Evolutionary conservation across 1,140 invertebrate species (phyloP).

Genomic region (Thaumetopoea pityocampa): DNA sequence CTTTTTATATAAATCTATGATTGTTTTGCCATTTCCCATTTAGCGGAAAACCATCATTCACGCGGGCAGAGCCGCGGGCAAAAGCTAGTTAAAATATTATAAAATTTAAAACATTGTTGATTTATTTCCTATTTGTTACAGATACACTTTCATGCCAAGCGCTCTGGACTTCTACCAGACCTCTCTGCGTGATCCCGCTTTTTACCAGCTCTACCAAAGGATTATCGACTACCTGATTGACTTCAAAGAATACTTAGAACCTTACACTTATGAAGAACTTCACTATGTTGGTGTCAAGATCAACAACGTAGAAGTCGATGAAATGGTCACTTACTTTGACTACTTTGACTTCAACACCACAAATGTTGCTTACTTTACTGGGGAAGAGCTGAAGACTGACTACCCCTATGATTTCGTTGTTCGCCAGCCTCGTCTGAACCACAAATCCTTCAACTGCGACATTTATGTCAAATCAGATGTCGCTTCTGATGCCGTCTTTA

Average conservation of each 20-base stretch:
- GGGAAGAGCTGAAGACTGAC: constrained; percentile 57
- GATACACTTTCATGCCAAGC: constrained; percentile 71
- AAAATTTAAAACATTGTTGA: too few species aligned
- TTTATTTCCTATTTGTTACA: constrained; percentile 24
- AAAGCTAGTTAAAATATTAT: too few species aligned
- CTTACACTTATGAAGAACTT: constrained; percentile 81
- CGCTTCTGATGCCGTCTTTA: constrained; percentile 8
- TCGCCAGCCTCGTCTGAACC: constrained; percentile 77
- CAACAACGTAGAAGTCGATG: constrained; percentile 74
- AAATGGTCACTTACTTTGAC: constrained; percentile 78
- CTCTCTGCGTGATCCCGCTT: constrained; percentile 81
- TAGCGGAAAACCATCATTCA: too few species aligned
- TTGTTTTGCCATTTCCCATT: too few species aligned
- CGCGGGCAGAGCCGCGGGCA: too few species aligned
- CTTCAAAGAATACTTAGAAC: constrained; percentile 78
- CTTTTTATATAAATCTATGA: too few species aligned
- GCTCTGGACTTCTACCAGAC: constrained; percentile 77
- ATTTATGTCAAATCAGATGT: constrained; percentile 15
- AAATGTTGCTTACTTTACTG: constrained; percentile 64
- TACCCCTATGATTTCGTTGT: constrained; percentile 70
- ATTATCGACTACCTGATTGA: constrained; percentile 76
- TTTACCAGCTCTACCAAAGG: constrained; percentile 80
- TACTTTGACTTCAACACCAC: constrained; percentile 75
- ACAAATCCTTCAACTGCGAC: constrained; percentile 80
- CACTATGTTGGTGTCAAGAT: constrained; percentile 77